phyloP scores from a whole-genome alignment of 2,113 vertebrate species.

The Antechinus stuartii region DNA sequence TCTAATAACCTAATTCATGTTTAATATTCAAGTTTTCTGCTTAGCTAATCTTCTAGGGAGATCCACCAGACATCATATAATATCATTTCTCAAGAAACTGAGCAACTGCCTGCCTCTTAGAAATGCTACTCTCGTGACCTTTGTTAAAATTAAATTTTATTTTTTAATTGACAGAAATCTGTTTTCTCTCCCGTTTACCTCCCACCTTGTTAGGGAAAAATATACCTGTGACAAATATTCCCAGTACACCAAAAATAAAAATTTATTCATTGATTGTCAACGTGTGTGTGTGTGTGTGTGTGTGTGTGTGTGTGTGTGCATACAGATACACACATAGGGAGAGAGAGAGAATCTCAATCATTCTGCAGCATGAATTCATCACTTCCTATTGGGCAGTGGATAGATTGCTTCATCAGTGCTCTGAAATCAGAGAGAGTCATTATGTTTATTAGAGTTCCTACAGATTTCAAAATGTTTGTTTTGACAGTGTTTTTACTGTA shows the following conservation, averaged over 20 bases:
- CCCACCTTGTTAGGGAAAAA: background rate
- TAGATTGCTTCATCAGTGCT: background rate
- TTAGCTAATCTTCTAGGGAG: background rate
- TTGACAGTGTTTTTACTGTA: background rate
- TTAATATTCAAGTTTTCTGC: background rate
- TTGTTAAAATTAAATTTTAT: background rate
- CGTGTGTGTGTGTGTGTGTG: too few relatives aligned
- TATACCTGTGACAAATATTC: background rate
- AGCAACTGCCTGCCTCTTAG: background rate
- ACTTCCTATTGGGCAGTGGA: background rate
- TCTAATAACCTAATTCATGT: background rate
- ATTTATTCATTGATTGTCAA: background rate
- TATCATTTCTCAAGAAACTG: background rate
- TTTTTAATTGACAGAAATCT: background rate
- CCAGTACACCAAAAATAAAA: background rate
- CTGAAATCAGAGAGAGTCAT: background rate
- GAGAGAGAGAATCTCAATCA: background rate
- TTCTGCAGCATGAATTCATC: background rate
- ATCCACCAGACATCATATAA: background rate
- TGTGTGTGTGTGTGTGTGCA: too few relatives aligned
- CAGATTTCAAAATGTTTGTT: background rate
- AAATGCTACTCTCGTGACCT: background rate
- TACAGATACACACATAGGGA: background rate
- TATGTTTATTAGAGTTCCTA: background rate
- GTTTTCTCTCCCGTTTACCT: background rate